Evolutionary conservation across 2,888 invertebrate genomes (phyloP).

Genomic region (Scaptomyza caliginosa): DNA sequence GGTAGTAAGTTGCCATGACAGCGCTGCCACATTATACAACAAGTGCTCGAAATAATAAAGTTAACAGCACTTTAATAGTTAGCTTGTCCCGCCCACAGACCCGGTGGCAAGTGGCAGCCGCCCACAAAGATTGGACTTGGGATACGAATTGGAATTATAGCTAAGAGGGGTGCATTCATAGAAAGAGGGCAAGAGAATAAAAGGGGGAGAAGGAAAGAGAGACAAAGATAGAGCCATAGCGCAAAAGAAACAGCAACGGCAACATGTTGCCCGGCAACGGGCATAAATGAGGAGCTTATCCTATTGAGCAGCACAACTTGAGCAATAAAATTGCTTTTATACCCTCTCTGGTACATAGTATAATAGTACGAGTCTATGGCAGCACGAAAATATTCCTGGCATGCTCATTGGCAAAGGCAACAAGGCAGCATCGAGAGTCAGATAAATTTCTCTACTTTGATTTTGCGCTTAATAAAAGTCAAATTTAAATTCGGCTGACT

Average conservation of each 20-base stretch:
- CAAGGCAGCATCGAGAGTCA: slow-evolving; percentile 39
- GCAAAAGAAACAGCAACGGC: slow-evolving; percentile 36
- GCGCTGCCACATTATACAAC: slow-evolving; percentile 76
- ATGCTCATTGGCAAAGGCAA: slow-evolving; percentile 48
- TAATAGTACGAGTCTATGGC: slow-evolving; percentile 12
- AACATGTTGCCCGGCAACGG: slow-evolving; percentile 72
- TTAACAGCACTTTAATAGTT: slow-evolving; percentile 80
- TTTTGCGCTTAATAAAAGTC: slow-evolving; percentile 77
- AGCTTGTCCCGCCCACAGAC: slow-evolving; percentile 40
- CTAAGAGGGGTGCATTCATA: background rate
- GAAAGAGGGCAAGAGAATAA: background rate
- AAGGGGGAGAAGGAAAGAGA: background rate
- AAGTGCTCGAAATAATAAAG: slow-evolving; percentile 80
- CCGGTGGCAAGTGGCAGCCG: slow-evolving; percentile 44
- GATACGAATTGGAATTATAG: slow-evolving; percentile 47
- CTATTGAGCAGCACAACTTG: slow-evolving; percentile 76
- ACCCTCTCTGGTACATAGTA: slow-evolving; percentile 25
- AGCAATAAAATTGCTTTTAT: slow-evolving; percentile 78
- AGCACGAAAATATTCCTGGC: slow-evolving; percentile 61
- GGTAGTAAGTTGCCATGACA: slow-evolving; percentile 74
- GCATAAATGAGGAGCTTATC: slow-evolving; percentile 76
- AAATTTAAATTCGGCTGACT: slow-evolving; percentile 79
- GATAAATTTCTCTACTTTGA: slow-evolving; percentile 74
- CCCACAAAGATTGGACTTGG: slow-evolving; percentile 51
- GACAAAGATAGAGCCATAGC: background rate